phyloP scores from a whole-genome alignment of 2,888 invertebrate genomes.

The Callosobruchus maculatus region DNA sequence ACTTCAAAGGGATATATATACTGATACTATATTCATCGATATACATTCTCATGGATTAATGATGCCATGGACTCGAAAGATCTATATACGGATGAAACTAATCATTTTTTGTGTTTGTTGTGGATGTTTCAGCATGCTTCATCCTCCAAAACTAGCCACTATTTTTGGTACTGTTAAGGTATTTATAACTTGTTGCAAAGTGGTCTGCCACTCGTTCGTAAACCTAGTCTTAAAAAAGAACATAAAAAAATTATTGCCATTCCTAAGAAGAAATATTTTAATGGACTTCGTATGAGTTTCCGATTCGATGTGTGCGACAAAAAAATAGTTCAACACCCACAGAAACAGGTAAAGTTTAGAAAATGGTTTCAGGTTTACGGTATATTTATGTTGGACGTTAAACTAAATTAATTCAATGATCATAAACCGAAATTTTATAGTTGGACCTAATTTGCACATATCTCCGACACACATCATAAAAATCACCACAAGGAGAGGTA shows the following conservation, averaged over 20 bases:
- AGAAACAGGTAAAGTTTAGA: neutral
- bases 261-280: neutral
- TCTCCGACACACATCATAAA: neutral
- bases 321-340: neutral
- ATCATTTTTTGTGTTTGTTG: too few species aligned
- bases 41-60: too few species aligned
- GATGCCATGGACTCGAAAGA: too few species aligned
- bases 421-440: neutral
- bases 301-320: neutral
- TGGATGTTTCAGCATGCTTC: too few species aligned
- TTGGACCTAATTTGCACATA: neutral
- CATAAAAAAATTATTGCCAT: neutral
- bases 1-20: too few species aligned
- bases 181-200: too few species aligned
- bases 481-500: neutral
- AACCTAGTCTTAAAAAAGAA: too few species aligned
- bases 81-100: too few species aligned
- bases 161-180: too few species aligned
- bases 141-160: too few species aligned
- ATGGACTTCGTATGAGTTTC: neutral
- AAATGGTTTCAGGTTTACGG: neutral
- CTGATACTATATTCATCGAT: too few species aligned
- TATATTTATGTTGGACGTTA: neutral
- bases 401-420: neutral
- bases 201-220: neutral